These are phyloP conservation scores for Heterotilapia buettikoferi DNA, from an alignment of 2,113 vertebrate genomes.

Conservation along the genomic window DNA sequence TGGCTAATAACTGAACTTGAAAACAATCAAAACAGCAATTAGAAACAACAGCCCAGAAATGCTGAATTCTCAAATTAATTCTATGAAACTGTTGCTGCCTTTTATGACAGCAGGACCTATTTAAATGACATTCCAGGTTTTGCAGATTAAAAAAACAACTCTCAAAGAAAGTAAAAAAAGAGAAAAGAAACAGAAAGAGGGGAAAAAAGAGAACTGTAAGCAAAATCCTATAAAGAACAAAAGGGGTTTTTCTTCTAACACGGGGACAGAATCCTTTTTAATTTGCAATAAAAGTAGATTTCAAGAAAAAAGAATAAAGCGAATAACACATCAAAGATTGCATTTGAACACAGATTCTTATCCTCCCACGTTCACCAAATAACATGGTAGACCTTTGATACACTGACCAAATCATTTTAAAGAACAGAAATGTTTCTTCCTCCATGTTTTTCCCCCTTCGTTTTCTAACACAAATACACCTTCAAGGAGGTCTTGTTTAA, in stretches of 20 bases:
- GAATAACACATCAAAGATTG: conserved; percentile 16
- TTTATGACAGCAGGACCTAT: not conserved
- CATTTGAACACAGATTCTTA: conserved; percentile 22
- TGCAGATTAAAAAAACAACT: not conserved
- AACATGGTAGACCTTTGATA: conserved; percentile 21
- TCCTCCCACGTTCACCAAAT: conserved; percentile 12
- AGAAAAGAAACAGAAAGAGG: not conserved
- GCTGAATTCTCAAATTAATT: conserved; percentile 28
- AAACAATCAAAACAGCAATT: conserved; percentile 69
- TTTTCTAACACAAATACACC: conserved; percentile 34
- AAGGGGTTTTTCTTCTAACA: not conserved
- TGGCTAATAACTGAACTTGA: conserved; percentile 63
- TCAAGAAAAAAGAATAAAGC: not conserved
- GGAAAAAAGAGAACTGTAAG: not conserved
- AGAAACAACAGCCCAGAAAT: conserved; percentile 50
- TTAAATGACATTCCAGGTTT: not conserved
- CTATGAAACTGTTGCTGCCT: not conserved
- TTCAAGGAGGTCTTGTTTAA: conserved; percentile 61
- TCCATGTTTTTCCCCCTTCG: not conserved
- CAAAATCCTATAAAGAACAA: not conserved
- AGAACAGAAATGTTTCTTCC: conserved; percentile 13
- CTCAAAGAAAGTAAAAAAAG: not conserved
- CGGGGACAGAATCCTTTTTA: not conserved
- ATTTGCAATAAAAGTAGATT: conserved; percentile 10
- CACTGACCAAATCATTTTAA: conserved; percentile 5